Evolutionary conservation across 2,888 invertebrate genomes (phyloP).

Genomic region (Xestoiulus laeticollis): DNA sequence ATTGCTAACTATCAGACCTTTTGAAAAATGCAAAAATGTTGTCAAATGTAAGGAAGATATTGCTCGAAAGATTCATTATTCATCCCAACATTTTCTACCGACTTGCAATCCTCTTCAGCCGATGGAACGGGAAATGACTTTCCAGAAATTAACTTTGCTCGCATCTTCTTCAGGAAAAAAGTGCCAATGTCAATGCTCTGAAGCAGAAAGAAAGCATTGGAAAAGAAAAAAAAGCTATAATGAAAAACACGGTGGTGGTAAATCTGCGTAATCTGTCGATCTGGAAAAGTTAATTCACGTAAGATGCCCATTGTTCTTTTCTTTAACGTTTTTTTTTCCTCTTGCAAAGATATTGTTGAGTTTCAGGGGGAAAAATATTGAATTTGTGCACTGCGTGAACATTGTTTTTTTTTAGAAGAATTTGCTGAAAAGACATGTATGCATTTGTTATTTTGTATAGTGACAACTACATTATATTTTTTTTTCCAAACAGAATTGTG

Average conservation of each 20-base stretch:
- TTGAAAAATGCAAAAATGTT: neutral
- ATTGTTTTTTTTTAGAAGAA: no score
- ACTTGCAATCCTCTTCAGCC: neutral
- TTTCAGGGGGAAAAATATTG: no score
- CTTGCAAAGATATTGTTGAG: no score
- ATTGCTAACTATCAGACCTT: neutral
- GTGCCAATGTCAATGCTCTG: neutral
- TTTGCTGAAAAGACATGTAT: no score
- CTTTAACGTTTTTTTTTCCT: no score
- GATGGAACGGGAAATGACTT: constrained; percentile 36
- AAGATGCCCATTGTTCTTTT: no score
- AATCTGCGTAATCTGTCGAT: neutral
- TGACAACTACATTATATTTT: no score
- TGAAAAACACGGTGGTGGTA: neutral
- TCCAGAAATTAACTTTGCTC: neutral
- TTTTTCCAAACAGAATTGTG: neutral
- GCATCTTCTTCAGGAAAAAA: neutral
- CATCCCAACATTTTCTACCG: neutral
- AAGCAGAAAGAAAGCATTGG: neutral
- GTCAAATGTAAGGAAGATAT: neutral
- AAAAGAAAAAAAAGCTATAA: neutral
- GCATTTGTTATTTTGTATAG: no score
- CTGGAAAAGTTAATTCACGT: neutral
- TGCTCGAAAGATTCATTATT: neutral
- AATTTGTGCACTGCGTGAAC: no score